Evolutionary conservation across 35 echinoderm and acorn worm genomes (phyloP).

Genomic region (Patiria miniata): DNA sequence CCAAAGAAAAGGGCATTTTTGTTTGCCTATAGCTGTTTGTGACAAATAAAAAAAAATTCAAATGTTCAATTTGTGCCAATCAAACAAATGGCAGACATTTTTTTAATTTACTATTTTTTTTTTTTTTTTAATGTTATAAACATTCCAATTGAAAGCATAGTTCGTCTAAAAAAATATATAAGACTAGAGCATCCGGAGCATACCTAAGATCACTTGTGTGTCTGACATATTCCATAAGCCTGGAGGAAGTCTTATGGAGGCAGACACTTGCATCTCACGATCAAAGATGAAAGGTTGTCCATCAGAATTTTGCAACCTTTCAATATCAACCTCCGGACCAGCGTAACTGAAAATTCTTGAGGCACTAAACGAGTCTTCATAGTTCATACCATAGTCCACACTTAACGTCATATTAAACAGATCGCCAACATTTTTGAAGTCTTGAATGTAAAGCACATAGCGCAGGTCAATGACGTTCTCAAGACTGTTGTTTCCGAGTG

Average conservation of each 20-base stretch:
- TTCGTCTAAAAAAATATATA: too few species aligned
- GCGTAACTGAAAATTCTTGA: background rate
- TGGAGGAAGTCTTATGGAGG: background rate
- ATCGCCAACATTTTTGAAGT: background rate
- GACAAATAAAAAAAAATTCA: too few species aligned
- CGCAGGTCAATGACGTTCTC: background rate
- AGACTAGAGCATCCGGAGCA: background rate
- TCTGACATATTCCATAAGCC: slow-evolving; percentile 10
- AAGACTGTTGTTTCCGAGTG: background rate
- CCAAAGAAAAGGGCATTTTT: too few species aligned
- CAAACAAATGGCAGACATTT: too few species aligned
- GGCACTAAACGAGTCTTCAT: background rate
- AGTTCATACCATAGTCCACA: background rate
- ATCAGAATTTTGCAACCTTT: background rate
- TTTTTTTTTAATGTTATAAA: too few species aligned
- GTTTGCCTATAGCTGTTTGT: too few species aligned
- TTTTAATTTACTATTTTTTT: too few species aligned
- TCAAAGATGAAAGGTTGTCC: slow-evolving; percentile 5
- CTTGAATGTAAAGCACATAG: background rate
- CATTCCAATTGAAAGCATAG: too few species aligned
- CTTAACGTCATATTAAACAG: background rate
- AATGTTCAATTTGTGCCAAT: too few species aligned
- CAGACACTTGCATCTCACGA: background rate
- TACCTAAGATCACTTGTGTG: background rate
- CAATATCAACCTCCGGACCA: background rate